These are phyloP conservation scores for Phyllostomus discolor DNA, from an alignment of 2,113 vertebrate species.

Conservation along the genomic window DNA sequence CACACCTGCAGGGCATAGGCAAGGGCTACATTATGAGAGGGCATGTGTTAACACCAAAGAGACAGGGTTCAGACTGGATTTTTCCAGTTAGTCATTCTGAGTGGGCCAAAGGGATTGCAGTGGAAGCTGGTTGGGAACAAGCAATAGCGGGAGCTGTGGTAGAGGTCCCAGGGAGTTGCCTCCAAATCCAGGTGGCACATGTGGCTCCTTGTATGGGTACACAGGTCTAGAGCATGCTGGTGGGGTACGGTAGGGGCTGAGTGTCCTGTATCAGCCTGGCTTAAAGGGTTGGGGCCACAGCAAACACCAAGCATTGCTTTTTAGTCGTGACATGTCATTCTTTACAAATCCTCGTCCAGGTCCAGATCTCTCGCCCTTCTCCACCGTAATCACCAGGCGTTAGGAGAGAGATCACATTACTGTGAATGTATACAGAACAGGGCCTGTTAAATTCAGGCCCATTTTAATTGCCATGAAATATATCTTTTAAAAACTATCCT, in stretches of 20 bases:
- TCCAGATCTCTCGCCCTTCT: not conserved
- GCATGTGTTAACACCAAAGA: not conserved
- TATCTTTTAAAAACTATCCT: conserved; percentile 2
- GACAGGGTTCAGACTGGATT: not conserved
- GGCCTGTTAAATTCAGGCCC: not conserved
- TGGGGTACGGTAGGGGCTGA: too few relatives aligned
- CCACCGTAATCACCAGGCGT: not conserved
- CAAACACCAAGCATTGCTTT: not conserved
- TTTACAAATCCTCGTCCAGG: not conserved
- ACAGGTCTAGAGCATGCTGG: not conserved
- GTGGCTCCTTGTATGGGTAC: not conserved
- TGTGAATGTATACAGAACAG: not conserved
- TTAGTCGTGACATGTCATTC: not conserved
- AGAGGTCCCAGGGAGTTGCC: not conserved
- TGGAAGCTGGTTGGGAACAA: not conserved
- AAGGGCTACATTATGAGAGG: not conserved
- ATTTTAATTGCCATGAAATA: not conserved
- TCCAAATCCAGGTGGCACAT: not conserved
- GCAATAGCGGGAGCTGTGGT: not conserved
- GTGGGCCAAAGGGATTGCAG: not conserved
- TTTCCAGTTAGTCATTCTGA: not conserved
- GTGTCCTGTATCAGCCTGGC: not conserved
- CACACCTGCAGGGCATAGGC: not conserved
- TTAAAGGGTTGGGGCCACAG: not conserved
- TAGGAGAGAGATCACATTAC: not conserved